Conservation (phyloP, 1,140 invertebrate genomes). For the Trialeurodes vaporariorum region DNA sequence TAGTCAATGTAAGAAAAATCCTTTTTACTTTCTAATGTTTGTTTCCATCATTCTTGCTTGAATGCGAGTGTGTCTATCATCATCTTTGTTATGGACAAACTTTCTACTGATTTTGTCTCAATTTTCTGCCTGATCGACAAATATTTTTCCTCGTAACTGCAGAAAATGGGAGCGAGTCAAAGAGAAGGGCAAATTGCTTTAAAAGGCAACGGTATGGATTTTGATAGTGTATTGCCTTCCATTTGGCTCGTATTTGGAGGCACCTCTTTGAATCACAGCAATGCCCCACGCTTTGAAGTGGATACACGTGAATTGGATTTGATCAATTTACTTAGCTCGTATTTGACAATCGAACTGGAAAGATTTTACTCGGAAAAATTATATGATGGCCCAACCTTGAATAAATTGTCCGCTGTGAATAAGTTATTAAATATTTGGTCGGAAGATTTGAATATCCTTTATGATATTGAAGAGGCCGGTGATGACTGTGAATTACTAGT, state of each 20-base stretch:
- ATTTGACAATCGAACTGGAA: neutral
- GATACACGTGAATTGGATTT: neutral
- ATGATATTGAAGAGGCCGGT: neutral
- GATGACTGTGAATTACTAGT: neutral
- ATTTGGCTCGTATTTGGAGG: neutral
- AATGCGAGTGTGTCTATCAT: too few relatives aligned
- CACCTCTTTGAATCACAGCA: neutral
- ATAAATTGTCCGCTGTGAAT: neutral
- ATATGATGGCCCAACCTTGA: neutral
- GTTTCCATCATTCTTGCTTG: too few relatives aligned
- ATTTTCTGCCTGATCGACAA: too few relatives aligned
- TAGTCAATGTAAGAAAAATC: too few relatives aligned
- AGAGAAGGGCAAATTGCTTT: too few relatives aligned
- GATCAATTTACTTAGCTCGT: neutral
- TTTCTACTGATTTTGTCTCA: too few relatives aligned
- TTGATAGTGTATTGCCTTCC: neutral
- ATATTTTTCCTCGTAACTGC: too few relatives aligned
- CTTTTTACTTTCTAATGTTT: too few relatives aligned
- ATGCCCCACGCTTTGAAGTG: neutral
- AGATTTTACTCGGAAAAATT: neutral
- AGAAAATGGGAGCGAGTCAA: too few relatives aligned
- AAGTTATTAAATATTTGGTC: neutral
- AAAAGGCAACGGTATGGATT: too few relatives aligned
- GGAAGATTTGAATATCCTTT: neutral
- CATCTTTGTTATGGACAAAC: too few relatives aligned